Evolutionary conservation across 2,888 invertebrate genomes (phyloP).

Genomic region (Labia minor): DNA sequence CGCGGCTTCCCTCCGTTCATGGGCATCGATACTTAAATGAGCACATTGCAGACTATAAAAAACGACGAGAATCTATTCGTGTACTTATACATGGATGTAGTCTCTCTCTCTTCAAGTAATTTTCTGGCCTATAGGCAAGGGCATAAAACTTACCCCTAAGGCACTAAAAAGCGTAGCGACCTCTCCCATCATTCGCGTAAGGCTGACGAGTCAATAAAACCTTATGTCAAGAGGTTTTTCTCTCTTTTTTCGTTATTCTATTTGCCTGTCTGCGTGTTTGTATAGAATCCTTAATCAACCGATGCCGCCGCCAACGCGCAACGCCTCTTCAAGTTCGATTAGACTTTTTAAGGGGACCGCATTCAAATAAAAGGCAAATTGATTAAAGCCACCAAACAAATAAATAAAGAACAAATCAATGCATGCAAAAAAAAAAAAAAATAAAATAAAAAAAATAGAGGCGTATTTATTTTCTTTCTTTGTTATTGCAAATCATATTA

Average conservation of each 20-base stretch:
- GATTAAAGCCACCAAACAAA: neutral
- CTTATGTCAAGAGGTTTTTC: conserved; percentile 1
- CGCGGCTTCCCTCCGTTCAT: neutral
- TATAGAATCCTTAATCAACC: conserved; percentile 1
- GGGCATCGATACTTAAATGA: neutral
- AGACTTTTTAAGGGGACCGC: neutral
- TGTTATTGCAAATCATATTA: neutral
- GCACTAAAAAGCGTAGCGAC: conserved; percentile 13
- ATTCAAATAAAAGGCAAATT: neutral
- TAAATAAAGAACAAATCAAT: no score
- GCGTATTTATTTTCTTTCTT: neutral
- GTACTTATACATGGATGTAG: neutral
- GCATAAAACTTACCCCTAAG: conserved; percentile 2
- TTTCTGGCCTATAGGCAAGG: neutral
- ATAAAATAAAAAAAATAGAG: neutral
- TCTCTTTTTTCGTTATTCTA: neutral
- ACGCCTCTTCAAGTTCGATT: neutral
- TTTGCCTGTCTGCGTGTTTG: neutral
- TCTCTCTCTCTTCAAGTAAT: conserved; percentile 3
- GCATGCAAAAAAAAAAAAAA: neutral
- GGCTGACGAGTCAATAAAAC: conserved; percentile 13
- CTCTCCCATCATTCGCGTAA: conserved; percentile 8
- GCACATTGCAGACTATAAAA: conserved; percentile 7
- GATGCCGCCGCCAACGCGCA: neutral
- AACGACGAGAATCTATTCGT: neutral